Base-by-base conservation (phyloP, 2,888 invertebrate genomes). In the Carpatolechia fugitivella region DNA sequence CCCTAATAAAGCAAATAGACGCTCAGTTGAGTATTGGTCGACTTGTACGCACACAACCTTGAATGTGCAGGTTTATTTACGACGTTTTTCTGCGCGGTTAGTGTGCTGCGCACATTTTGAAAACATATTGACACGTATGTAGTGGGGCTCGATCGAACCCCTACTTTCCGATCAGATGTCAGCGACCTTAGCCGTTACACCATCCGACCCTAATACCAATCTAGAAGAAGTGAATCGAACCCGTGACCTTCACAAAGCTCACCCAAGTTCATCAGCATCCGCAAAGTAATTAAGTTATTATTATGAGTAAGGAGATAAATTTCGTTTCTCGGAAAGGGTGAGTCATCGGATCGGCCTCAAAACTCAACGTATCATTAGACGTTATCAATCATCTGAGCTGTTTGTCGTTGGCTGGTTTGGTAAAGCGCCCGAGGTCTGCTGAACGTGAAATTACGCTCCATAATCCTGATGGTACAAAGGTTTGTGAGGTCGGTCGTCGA, bases 261-360 rank as follows among this genome's bases (percentile, higher is more conserved):
- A 40, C 16, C 24, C 10, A 44, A 44, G 24, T 44, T 44, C 1
- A 11, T 44, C 29, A 24, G 29, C n/a, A 18, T 11, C 18, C 35
- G 18, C 33, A 1, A 18, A 33, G 14, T 48, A 31, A 48, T 16
- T 16, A 48, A 33, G 35, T 30, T 48, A 50, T 36, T 36, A 35
- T 50, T 50, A 50, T 82, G 77, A 78, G 71, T 77, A 80, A 78
- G 67, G 67, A 71, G 74, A 72, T 76, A 77, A 61, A 73, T 64
- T 65, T 61, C 64, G 61, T 58, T 62, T 71, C 69, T 68, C 62
- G 70, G 76, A 79, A 75, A 65, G 60, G 52, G 60, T 82, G 83
- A 82, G 67, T 81, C 82, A 82, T 49, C 24, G 33, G 7, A 13
- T 14, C 58, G 54, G 60, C 57, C 6, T 50, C 59, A 57, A n/a